Base-by-base conservation (phyloP, 2,888 invertebrate species). In the Pilophorus perplexus region DNA sequence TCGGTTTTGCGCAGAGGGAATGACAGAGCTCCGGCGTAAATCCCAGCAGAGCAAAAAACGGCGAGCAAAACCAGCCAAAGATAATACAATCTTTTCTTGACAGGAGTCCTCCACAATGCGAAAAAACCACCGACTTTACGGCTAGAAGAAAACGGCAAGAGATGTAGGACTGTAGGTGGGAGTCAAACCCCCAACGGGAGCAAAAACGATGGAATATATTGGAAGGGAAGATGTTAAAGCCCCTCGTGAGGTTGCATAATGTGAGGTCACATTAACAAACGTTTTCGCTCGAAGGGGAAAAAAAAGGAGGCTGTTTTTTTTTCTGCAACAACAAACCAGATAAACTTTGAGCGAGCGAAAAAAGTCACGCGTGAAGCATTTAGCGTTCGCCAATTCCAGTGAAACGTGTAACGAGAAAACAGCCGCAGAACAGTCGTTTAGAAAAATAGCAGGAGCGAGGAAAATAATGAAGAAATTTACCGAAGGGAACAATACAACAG, bases 361-460 rank as follows among this genome's bases (percentile, higher is more conserved):
- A 55, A 55, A 55, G 55, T 55, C 55, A 55, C 55, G 55, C 55
- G 38, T 55, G 55, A 55, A 37, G 55, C 55, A 55, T 55, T 55
- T 8, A 12, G 12, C 33, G 33, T 33, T 12, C 33, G 33, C 33
- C 33, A 33, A 33, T 33, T 12, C 33, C 6, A 6, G n/a, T n/a
- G n/a, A n/a, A n/a, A n/a, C n/a, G n/a, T n/a, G n/a, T n/a, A n/a
- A n/a, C n/a, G n/a, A n/a, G n/a, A n/a, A n/a, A n/a, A n/a, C n/a
- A n/a, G n/a, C n/a, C n/a, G n/a, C n/a, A n/a, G n/a, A n/a, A n/a
- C n/a, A n/a, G n/a, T n/a, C n/a, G n/a, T n/a, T n/a, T n/a, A n/a
- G n/a, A n/a, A n/a, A n/a, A n/a, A n/a, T n/a, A n/a, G n/a, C n/a
- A n/a, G n/a, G n/a, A n/a, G n/a, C n/a, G n/a, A n/a, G n/a, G n/a